Conservation (phyloP, 2,113 vertebrate genomes). For the Pandion haliaetus region DNA sequence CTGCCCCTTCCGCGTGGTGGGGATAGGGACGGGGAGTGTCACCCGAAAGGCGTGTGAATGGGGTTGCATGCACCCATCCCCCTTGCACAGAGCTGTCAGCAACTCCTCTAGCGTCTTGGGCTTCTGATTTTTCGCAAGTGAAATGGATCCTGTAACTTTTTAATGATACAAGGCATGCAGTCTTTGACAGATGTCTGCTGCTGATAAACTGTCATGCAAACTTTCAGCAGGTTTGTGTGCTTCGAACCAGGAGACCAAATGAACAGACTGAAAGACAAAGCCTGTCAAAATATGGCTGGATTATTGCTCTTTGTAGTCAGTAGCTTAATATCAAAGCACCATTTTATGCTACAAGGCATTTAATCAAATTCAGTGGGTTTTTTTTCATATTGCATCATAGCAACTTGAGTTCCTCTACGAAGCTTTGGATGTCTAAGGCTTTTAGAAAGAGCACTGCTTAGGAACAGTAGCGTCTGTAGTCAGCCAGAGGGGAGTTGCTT, state of each 20-base stretch:
- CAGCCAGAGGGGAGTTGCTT: neutral
- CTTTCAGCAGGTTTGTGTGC: neutral
- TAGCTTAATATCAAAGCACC: neutral
- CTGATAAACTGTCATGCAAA: neutral
- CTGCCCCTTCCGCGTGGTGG: neutral
- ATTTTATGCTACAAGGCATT: neutral
- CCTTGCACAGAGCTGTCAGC: neutral
- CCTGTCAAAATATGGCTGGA: neutral
- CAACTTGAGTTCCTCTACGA: neutral
- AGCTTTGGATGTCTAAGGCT: neutral
- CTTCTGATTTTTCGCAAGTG: neutral
- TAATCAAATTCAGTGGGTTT: neutral
- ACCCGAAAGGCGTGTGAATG: neutral
- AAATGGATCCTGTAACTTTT: neutral
- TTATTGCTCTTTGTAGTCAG: neutral
- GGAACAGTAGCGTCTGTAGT: neutral
- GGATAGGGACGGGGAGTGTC: neutral
- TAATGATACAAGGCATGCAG: accelerated
- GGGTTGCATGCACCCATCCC: neutral
- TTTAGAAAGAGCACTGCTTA: neutral
- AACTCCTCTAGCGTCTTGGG: too few relatives aligned
- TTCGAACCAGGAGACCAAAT: neutral
- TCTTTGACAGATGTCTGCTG: neutral
- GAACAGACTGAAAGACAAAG: neutral
- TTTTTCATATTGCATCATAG: neutral